phyloP scores from a whole-genome alignment of 2,888 invertebrate species.

The Acrobasis suavella region DNA sequence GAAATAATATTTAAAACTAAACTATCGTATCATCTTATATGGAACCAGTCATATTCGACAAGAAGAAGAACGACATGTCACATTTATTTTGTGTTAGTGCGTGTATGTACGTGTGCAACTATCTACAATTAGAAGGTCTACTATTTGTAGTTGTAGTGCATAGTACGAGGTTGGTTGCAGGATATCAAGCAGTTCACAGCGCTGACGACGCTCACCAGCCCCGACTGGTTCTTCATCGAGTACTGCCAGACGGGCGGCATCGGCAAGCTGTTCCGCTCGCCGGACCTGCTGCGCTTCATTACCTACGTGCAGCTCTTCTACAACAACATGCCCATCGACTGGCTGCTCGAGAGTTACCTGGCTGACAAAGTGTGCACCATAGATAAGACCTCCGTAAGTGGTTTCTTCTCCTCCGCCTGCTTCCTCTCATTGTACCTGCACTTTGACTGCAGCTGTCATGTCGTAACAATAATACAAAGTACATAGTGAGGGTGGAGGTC shows the following conservation, averaged over 20 bases:
- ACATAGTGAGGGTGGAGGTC: too few relatives aligned
- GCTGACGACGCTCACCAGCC: constrained; percentile 53
- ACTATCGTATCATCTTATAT: too few relatives aligned
- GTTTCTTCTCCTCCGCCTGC: neutral
- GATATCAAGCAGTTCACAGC: constrained; percentile 58
- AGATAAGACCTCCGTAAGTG: constrained; percentile 87
- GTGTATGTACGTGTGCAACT: too few relatives aligned
- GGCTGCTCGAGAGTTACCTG: constrained; percentile 95
- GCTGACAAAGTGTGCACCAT: constrained; percentile 94
- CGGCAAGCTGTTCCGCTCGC: constrained; percentile 95
- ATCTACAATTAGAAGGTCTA: too few relatives aligned
- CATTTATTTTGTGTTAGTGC: too few relatives aligned
- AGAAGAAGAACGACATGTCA: too few relatives aligned
- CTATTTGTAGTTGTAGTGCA: neutral
- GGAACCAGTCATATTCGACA: too few relatives aligned
- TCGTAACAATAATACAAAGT: too few relatives aligned
- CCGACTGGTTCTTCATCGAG: constrained; percentile 95
- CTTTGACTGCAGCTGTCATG: too few relatives aligned
- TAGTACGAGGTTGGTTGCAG: constrained; percentile 41
- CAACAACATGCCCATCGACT: constrained; percentile 97
- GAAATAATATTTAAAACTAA: too few relatives aligned
- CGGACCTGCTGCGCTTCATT: constrained; percentile 92
- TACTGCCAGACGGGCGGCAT: constrained; percentile 97
- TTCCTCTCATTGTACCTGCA: too few relatives aligned
- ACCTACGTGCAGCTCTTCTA: constrained; percentile 98